A percentile compares a stretch with the other conserved stretches of the same genome.
Evolutionary conservation across 1,140 invertebrate species (phyloP).

Genomic region (Hylaeus anthracinus): DNA sequence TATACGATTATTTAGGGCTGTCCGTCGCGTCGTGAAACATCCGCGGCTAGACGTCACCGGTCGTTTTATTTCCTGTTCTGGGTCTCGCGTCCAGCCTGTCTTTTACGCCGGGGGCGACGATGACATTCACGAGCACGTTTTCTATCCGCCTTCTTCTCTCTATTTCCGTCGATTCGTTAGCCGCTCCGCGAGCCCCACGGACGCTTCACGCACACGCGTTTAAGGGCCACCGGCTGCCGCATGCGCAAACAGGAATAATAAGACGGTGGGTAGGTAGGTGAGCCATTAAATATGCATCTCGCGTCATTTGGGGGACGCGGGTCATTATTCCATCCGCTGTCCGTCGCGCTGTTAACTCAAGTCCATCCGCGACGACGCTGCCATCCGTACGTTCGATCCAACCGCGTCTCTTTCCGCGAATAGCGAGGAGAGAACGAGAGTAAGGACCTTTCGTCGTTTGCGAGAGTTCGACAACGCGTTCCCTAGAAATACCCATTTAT

Average conservation of each 20-base stretch:
- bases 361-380: constrained; percentile 47
- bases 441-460: not conserved
- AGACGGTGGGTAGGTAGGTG: constrained; percentile 52
- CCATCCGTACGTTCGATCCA: constrained; percentile 34
- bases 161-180: constrained; percentile 37
- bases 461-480: not conserved
- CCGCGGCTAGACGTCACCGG: constrained; percentile 8
- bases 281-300: constrained; percentile 77
- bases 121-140: constrained; percentile 4
- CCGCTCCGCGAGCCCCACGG: not conserved
- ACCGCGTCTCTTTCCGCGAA: constrained; percentile 37
- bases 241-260: constrained; percentile 48
- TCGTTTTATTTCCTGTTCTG: constrained; percentile 21
- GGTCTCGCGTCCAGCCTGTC: not conserved
- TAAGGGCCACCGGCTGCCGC: constrained; percentile 16
- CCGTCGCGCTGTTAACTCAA: constrained; percentile 53
- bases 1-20: too few relatives aligned
- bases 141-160: not conserved
- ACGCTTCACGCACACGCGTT: constrained; percentile 2
- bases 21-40: not conserved
- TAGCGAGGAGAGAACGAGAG: not conserved
- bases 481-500: too few relatives aligned
- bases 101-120: not conserved
- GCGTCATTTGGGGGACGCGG: constrained; percentile 73
- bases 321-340: constrained; percentile 77